These are phyloP conservation scores for Illadopsis cleaveri DNA, from an alignment of 2,113 vertebrate genomes.

Conservation along the genomic window DNA sequence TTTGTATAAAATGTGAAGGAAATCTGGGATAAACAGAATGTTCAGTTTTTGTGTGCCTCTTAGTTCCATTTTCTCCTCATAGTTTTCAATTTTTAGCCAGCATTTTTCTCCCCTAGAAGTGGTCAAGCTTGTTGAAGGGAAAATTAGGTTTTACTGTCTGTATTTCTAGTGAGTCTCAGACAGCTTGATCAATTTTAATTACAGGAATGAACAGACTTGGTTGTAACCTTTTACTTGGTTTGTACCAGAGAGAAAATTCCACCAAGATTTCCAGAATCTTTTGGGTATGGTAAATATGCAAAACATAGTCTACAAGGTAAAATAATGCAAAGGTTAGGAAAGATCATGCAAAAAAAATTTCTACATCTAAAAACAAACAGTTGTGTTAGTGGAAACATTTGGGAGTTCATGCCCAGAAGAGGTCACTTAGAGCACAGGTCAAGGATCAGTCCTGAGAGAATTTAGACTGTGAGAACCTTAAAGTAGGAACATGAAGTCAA, in stretches of 20 bases:
- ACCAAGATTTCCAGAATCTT: neutral
- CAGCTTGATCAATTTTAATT: constrained; percentile 16
- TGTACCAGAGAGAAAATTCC: neutral
- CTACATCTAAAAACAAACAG: neutral
- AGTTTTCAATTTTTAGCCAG: neutral
- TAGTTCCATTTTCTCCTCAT: neutral
- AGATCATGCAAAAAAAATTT: neutral
- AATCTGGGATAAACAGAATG: neutral
- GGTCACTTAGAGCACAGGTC: neutral
- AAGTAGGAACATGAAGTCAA: neutral
- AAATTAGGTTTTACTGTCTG: neutral
- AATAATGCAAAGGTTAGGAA: neutral
- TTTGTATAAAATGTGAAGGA: neutral
- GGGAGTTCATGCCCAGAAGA: neutral
- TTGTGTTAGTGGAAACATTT: neutral
- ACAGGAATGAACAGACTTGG: neutral
- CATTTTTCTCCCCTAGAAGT: neutral
- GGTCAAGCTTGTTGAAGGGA: neutral
- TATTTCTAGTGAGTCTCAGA: neutral
- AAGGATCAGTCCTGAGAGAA: neutral
- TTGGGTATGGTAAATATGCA: neutral
- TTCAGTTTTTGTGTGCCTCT: neutral
- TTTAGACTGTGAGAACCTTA: neutral
- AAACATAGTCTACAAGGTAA: neutral
- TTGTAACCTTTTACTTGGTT: neutral